A percentile compares a stretch with the other conserved stretches of the same genome.
These are phyloP conservation scores for Cheirogaleus medius DNA, from an alignment of 2,113 vertebrate species.

Conservation along the genomic window DNA sequence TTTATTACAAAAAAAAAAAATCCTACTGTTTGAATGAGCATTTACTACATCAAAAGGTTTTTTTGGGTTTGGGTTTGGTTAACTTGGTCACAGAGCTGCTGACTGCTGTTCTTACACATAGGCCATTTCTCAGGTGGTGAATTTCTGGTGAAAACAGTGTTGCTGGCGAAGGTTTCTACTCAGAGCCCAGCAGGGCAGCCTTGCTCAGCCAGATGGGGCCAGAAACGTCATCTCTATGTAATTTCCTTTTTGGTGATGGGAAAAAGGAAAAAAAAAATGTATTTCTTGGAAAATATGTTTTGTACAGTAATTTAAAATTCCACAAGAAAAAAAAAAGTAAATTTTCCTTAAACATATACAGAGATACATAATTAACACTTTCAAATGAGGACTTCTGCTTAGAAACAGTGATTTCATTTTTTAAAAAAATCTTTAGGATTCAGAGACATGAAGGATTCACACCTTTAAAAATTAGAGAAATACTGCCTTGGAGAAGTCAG, in stretches of 20 bases:
- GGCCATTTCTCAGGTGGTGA: background rate
- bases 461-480: slow-evolving; percentile 12
- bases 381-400: slow-evolving; percentile 21
- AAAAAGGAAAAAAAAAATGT: background rate
- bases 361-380: slow-evolving; percentile 13
- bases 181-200: background rate
- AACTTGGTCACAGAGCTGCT: background rate
- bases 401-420: slow-evolving; percentile 35
- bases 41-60: background rate
- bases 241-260: background rate
- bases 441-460: background rate
- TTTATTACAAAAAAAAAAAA: background rate
- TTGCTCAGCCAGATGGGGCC: background rate
- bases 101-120: background rate
- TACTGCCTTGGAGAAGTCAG: background rate
- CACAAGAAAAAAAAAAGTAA: background rate
- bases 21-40: background rate
- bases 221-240: background rate
- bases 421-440: background rate
- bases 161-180: background rate
- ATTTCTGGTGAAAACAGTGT: background rate
- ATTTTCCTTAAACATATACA: background rate
- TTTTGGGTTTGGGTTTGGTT: background rate
- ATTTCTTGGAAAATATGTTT: slow-evolving; percentile 22
- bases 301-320: slow-evolving; percentile 3